Percentiles rank a stretch among this genome's conserved stretches.
Conservation (phyloP, 2,888 invertebrate genomes). For the Acleris laterana region DNA sequence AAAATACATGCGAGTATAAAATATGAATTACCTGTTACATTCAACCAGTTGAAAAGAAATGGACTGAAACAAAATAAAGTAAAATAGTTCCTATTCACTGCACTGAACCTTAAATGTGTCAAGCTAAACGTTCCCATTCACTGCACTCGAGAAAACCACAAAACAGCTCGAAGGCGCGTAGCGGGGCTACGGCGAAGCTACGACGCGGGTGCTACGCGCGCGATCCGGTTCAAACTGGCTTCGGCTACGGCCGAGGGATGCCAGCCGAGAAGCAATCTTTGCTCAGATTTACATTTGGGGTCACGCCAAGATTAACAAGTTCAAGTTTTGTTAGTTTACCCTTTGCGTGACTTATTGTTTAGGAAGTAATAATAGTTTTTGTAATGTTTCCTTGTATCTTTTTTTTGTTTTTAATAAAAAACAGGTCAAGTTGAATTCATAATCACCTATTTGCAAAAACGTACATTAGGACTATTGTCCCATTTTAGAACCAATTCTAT, state of each 20-base stretch:
- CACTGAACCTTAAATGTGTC: constrained; percentile 39
- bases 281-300: constrained; percentile 18
- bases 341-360: constrained; percentile 9
- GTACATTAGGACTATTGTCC: too few species aligned
- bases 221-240: constrained; percentile 54
- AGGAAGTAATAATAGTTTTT: constrained; percentile 11
- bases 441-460: too few species aligned
- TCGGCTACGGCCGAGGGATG: constrained; percentile 48
- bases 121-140: constrained; percentile 38
- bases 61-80: neutral
- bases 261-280: constrained; percentile 53
- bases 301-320: constrained; percentile 17
- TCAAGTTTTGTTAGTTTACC: constrained; percentile 10
- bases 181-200: constrained; percentile 48
- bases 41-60: neutral
- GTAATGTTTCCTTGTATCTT: too few species aligned
- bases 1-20: neutral
- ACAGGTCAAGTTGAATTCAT: too few species aligned
- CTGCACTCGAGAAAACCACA: constrained; percentile 41
- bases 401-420: too few species aligned
- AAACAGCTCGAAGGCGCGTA: constrained; percentile 39
- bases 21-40: constrained; percentile 22
- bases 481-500: too few species aligned
- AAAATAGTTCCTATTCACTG: constrained; percentile 22
- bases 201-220: constrained; percentile 56